Evolutionary conservation across 1,140 invertebrate species (phyloP), one percentile per base, ranked within the genome.

Genomic region (Drosophila simulans): DNA sequence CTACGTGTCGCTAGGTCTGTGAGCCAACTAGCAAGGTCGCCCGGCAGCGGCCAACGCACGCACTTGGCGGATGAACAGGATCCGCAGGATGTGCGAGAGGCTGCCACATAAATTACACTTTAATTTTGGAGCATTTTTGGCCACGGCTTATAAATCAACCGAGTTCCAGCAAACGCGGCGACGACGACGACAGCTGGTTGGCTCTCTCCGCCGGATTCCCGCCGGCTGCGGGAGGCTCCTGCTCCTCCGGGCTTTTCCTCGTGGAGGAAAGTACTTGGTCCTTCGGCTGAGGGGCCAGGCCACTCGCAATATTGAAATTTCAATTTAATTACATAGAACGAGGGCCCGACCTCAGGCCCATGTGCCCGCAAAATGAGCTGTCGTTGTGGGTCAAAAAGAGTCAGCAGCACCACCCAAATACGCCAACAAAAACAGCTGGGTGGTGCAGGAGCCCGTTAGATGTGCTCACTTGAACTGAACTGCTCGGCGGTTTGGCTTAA

Each of bases 51-150:
- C 49, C 66, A 53, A 45, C 70, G 65, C 60, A 77, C 73, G 73
- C 73, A 77, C 73, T 76, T 77, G 55, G 68, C 73, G 81, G 81
- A 85, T 85, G 86, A 85, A 70, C 81, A 77, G 78, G 46, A 77
- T 75, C 74, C 64, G 64, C 51, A 70, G 64, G 66, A 70, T 70
- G 69, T 49, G 65, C 64, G 46, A 54, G 60, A 66, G 76, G 43
- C 63, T 71, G 66, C 68, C 84, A 64, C 84, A 89, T 89, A 89
- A 89, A 89, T 89, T 89, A 89, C 77, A 84, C 84, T 89, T 89
- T 89, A 89, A 89, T 89, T 89, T 89, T 89, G 80, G 84, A 89
- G 72, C 85, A 80, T 85, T 89, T 89, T 89, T 89, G 84, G 84
- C 84, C 77, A 89, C 65, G 77, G 85, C 85, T 89, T 89, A 89